These are phyloP conservation scores for Oryzias melastigma DNA, from an alignment of 2,113 vertebrate species.

Conservation along the genomic window DNA sequence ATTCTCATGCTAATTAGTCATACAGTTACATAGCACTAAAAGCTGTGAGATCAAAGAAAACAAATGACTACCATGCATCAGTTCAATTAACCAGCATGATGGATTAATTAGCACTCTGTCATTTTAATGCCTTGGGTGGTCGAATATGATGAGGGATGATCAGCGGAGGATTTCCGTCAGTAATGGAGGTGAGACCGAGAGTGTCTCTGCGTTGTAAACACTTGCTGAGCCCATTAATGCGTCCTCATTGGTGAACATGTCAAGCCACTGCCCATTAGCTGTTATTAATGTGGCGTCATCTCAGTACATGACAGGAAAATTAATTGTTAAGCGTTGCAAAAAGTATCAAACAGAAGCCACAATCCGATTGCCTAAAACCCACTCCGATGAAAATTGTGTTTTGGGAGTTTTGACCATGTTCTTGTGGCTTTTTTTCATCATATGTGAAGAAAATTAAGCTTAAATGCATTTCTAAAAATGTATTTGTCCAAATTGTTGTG, in stretches of 20 bases:
- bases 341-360: background rate
- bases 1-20: slow-evolving; percentile 76
- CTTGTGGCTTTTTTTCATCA: too few species aligned
- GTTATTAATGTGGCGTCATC: background rate
- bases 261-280: background rate
- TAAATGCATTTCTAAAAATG: too few species aligned
- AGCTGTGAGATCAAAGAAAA: slow-evolving; percentile 75
- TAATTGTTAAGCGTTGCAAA: background rate
- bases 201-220: slow-evolving; percentile 22
- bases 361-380: too few species aligned
- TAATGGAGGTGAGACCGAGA: slow-evolving; percentile 41
- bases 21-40: slow-evolving; percentile 77
- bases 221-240: background rate
- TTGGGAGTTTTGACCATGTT: too few species aligned
- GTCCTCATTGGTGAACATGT: background rate
- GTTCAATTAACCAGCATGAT: slow-evolving; percentile 77
- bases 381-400: too few species aligned
- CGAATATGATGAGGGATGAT: slow-evolving; percentile 58
- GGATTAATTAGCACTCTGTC: slow-evolving; percentile 74
- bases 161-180: slow-evolving; percentile 35
- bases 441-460: too few species aligned
- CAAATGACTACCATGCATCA: slow-evolving; percentile 80
- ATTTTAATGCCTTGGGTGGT: slow-evolving; percentile 66
- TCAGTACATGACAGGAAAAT: background rate
- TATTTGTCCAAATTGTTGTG: too few species aligned